Percentiles rank a stretch among this genome's conserved stretches.
These are phyloP conservation scores for Drosophila cardini DNA, from an alignment of 1,140 invertebrate genomes.

Conservation along the genomic window DNA sequence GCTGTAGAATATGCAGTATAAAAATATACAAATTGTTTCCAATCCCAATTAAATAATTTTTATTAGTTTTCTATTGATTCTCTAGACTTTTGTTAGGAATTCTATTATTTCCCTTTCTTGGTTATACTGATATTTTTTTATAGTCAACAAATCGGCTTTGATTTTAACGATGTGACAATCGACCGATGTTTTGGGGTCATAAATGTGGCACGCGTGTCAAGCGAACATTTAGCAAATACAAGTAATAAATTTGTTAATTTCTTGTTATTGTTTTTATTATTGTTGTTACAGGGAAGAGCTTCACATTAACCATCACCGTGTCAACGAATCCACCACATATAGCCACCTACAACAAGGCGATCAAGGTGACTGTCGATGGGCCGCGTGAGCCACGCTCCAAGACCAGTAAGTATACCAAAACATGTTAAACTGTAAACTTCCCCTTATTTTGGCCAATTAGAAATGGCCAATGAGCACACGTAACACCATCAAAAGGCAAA, in stretches of 20 bases:
- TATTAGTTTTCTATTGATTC: not conserved
- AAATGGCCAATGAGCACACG: constrained; percentile 10
- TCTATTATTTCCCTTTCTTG: not conserved
- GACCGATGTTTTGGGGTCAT: constrained; percentile 42
- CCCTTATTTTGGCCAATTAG: not conserved
- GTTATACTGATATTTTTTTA: constrained; percentile 15
- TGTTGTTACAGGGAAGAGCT: constrained; percentile 95
- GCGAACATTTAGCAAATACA: constrained; percentile 9
- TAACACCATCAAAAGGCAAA: constrained; percentile 49
- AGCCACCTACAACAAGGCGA: constrained; percentile 98
- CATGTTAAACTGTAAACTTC: not conserved
- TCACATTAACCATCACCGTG: constrained; percentile 98
- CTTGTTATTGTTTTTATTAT: constrained; percentile 9
- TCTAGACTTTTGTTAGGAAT: too few relatives aligned
- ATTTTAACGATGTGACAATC: constrained; percentile 75
- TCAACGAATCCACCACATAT: constrained; percentile 96
- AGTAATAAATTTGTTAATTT: constrained; percentile 59
- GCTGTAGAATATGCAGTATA: too few relatives aligned
- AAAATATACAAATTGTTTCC: too few relatives aligned
- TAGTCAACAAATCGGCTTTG: constrained; percentile 35
- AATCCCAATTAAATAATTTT: too few relatives aligned
- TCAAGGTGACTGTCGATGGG: constrained; percentile 99
- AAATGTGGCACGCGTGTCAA: constrained; percentile 38
- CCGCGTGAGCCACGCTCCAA: constrained; percentile 98
- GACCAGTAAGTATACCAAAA: constrained; percentile 93